Conservation (phyloP, 2,888 invertebrate genomes). For the Acholoe squamosa region DNA sequence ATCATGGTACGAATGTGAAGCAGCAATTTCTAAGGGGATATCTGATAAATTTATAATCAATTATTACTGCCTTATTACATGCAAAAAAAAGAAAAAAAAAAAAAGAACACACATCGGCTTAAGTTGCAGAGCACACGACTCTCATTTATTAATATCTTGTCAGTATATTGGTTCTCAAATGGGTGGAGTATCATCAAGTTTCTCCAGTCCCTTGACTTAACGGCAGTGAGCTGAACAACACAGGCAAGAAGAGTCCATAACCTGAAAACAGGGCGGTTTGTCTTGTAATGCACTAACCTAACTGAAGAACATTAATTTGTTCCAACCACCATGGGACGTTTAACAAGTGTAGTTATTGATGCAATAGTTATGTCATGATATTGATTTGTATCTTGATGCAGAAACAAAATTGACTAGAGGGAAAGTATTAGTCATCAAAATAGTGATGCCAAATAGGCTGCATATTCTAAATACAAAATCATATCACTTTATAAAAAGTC, state of each 20-base stretch:
- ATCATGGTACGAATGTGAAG: no score
- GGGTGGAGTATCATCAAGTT: background rate
- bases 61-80: no score
- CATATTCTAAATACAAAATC: conserved; percentile 30
- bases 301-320: background rate
- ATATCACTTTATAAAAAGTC: conserved; percentile 31
- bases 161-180: background rate
- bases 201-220: background rate
- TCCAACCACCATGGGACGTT: background rate
- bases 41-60: no score
- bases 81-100: background rate
- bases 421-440: conserved; percentile 20
- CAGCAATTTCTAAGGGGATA: no score
- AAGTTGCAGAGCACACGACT: background rate
- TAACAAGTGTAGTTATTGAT: background rate
- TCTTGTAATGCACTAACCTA: conserved; percentile 35
- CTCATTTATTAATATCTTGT: conserved; percentile 35
- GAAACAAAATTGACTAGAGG: conserved; percentile 34
- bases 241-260: conserved; percentile 18
- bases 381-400: background rate
- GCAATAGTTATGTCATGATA: background rate
- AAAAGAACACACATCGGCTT: background rate
- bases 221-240: conserved; percentile 34
- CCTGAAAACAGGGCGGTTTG: conserved; percentile 27
- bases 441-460: background rate